Evolutionary conservation across 2,113 vertebrate genomes (phyloP).

Genomic region (Rhinichthys klamathensis): DNA sequence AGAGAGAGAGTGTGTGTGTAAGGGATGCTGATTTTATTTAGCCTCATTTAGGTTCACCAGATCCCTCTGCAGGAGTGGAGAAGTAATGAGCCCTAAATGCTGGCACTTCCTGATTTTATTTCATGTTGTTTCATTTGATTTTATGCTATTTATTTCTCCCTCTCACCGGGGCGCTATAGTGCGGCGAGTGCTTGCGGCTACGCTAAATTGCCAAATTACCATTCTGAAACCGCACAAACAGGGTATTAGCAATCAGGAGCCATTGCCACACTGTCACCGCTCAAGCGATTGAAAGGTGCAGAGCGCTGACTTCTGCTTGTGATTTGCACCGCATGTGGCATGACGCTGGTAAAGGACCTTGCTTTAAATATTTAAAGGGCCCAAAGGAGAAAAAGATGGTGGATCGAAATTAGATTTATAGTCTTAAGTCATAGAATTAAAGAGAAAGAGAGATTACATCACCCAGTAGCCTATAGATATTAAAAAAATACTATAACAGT

Average conservation of each 20-base stretch:
- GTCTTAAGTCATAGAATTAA: background rate
- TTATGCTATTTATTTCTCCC: conserved; percentile 53
- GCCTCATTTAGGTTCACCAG: conserved; percentile 44
- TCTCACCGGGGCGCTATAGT: conserved; percentile 23
- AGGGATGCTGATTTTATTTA: conserved; percentile 59
- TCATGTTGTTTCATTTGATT: conserved; percentile 58
- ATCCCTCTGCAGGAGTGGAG: conserved; percentile 28
- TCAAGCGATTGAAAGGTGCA: conserved; percentile 25
- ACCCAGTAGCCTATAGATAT: background rate
- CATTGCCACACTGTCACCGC: conserved; percentile 47
- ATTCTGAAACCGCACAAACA: conserved; percentile 48
- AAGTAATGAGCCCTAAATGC: conserved; percentile 49
- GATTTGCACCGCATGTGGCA: conserved; percentile 5
- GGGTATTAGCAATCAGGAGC: conserved; percentile 56
- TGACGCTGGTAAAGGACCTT: conserved; percentile 31
- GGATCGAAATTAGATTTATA: background rate
- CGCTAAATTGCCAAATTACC: conserved; percentile 52
- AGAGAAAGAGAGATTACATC: background rate
- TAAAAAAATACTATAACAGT: background rate
- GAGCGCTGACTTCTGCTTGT: conserved; percentile 8
- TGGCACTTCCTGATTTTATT: conserved; percentile 57
- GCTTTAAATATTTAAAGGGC: conserved; percentile 43
- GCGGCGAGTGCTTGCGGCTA: conserved; percentile 35
- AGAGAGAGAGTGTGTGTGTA: conserved; percentile 54
- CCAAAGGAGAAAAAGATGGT: background rate